phyloP scores from a whole-genome alignment of 2,113 vertebrate genomes.

The Solea senegalensis region DNA sequence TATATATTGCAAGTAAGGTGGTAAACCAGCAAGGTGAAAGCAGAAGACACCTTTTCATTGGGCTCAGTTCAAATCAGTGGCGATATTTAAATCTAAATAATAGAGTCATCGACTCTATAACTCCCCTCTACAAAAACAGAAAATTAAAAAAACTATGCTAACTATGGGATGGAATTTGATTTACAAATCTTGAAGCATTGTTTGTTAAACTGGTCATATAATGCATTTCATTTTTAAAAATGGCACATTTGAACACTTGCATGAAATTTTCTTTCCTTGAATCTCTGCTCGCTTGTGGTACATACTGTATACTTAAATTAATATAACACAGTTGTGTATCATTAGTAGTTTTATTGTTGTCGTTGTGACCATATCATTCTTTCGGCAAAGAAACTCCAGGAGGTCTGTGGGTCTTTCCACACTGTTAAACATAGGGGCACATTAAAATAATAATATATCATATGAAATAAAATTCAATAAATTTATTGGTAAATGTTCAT shows the following conservation, averaged over 20 bases:
- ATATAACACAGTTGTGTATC: slow-evolving; percentile 68
- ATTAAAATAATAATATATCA: slow-evolving; percentile 61
- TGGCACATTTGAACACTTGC: slow-evolving; percentile 16
- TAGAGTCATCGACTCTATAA: background rate
- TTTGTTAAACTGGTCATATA: background rate
- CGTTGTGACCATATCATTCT: slow-evolving; percentile 61
- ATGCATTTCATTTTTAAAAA: slow-evolving; percentile 20
- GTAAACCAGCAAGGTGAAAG: slow-evolving; percentile 33
- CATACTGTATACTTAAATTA: slow-evolving; percentile 76
- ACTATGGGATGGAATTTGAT: slow-evolving; percentile 7
- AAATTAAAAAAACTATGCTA: background rate
- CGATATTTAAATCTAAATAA: slow-evolving; percentile 9
- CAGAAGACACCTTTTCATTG: slow-evolving; percentile 8
- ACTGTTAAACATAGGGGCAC: slow-evolving; percentile 36
- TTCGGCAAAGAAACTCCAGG: slow-evolving; percentile 38
- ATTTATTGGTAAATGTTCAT: slow-evolving; percentile 56
- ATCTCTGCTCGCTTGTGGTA: slow-evolving; percentile 78
- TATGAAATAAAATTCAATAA: slow-evolving; percentile 63
- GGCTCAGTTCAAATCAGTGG: slow-evolving; percentile 5
- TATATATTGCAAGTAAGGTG: slow-evolving; percentile 27
- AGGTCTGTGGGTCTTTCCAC: slow-evolving; percentile 33
- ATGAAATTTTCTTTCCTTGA: slow-evolving; percentile 40
- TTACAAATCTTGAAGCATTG: slow-evolving; percentile 8
- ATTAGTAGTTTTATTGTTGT: slow-evolving; percentile 52
- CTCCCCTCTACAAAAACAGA: background rate